Conservation (phyloP, 2,888 invertebrate species). For the Parnassius glacialis region DNA sequence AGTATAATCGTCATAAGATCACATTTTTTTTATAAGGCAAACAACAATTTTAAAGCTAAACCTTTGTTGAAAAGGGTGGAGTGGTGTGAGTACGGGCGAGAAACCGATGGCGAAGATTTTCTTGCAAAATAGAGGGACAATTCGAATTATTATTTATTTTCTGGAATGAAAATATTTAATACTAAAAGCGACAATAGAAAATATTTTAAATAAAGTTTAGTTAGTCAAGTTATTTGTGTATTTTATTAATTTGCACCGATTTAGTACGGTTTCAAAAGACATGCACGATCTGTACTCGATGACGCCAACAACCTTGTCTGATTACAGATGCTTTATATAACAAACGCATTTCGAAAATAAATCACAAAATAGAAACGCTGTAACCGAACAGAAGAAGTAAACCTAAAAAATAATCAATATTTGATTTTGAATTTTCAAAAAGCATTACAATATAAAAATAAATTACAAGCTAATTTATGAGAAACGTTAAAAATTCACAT, state of each 20-base stretch:
- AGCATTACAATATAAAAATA: constrained; percentile 62
- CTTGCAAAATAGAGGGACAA: constrained; percentile 30
- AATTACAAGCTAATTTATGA: constrained; percentile 70
- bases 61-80: constrained; percentile 60
- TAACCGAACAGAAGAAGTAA: constrained; percentile 17
- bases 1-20: constrained; percentile 79
- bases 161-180: constrained; percentile 62
- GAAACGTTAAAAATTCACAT: constrained; percentile 61
- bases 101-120: constrained; percentile 57
- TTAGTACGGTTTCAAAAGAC: constrained; percentile 23
- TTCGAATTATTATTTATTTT: constrained; percentile 31
- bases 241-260: constrained; percentile 22
- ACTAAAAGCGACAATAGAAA: constrained; percentile 44
- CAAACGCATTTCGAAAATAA: constrained; percentile 12
- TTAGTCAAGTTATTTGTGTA: not conserved
- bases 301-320: not conserved
- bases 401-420: constrained; percentile 7
- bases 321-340: constrained; percentile 1
- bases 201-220: constrained; percentile 33
- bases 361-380: constrained; percentile 18
- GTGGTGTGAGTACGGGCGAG: constrained; percentile 39
- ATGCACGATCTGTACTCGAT: not conserved
- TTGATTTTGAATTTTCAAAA: constrained; percentile 38
- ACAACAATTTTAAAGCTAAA: constrained; percentile 81
- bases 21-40: constrained; percentile 79